These are phyloP conservation scores for Machimus atricapillus DNA, from an alignment of 2,888 invertebrate genomes.

Conservation along the genomic window DNA sequence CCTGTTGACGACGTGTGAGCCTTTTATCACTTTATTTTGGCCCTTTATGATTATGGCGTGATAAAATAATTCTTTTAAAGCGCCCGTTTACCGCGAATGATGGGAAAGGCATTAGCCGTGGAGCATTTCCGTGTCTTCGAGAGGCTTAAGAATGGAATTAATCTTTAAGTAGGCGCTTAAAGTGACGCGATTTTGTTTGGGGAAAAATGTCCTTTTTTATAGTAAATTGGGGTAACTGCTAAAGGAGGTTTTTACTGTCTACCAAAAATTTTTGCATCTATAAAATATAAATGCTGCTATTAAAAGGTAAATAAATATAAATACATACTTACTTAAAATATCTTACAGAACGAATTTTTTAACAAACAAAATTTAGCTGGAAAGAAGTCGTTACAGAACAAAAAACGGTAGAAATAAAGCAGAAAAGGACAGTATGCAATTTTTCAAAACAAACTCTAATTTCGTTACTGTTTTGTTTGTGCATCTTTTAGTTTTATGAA, in stretches of 20 bases:
- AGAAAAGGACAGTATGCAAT: too few species aligned
- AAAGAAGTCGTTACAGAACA: too few species aligned
- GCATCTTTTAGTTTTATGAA: too few species aligned
- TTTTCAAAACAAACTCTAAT: too few species aligned
- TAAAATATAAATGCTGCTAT: too few species aligned
- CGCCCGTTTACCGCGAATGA: background rate
- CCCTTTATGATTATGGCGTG: constrained; percentile 31
- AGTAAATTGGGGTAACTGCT: background rate
- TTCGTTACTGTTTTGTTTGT: too few species aligned
- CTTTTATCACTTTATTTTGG: constrained; percentile 36
- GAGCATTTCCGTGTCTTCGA: background rate
- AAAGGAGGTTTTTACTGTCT: background rate
- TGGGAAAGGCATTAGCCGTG: background rate
- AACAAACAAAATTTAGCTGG: too few species aligned
- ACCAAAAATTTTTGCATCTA: too few species aligned
- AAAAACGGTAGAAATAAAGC: too few species aligned
- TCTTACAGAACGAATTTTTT: too few species aligned
- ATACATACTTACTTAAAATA: too few species aligned
- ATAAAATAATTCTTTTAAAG: constrained; percentile 36
- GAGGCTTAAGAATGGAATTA: background rate
- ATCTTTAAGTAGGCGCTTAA: background rate
- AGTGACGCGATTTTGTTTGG: background rate
- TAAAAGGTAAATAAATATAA: too few species aligned
- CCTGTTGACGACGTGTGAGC: constrained; percentile 38
- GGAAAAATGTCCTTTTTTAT: background rate